Evolutionary conservation across 2,797 vertebrate species (phyloP), one percentile per base, ranked within the genome.

Genomic region (Arrhamphus sclerolepis): DNA sequence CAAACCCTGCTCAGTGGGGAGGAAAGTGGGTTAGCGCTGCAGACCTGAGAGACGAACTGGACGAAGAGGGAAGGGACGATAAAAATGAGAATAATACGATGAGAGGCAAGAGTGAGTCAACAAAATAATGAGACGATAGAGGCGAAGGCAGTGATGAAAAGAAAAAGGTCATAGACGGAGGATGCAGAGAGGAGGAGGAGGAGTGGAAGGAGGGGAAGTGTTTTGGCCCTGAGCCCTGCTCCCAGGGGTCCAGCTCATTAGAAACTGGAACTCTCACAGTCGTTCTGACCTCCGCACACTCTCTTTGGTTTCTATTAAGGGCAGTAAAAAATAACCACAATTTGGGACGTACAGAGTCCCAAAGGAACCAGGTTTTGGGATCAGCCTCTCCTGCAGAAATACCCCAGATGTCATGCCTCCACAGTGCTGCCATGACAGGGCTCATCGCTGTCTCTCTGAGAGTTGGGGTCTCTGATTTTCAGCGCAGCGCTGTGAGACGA

Each of bases 1-100:
- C 38, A 51, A 46, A 61, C 19, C 3, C 18, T 53, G 54, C 24
- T 65, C 38, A 34, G 55, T 3, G 22, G 52, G 14, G 2, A 46
- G 34, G 42, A 70, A 77, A 66, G 56, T 51, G 40, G 51, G 70
- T 20, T 61, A 66, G 22, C 34, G 70, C 77, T 72, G 39, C 48
- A 48, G 24, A 21, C 57, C 28, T 31, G 4, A 0, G 0, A 20
- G 43, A 18, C 6, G 26, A 19, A 3, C 1, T 6, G 20, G 31
- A 18, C 19, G 42, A 46, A 7, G 19, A 40, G 49, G 3, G 29
- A 11, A 41, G 19, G 56, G 44, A 22, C 2, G 51, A 61, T 46
- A 29, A 39, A 18, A 46, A 70, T 62, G 20, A 60, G 40, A 59
- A 66, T 53, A 60, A 74, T 50, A 58, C 13, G 34, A 38, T 16